Conservation (phyloP, 1,140 invertebrate species). For the Eufriesea mexicana region DNA sequence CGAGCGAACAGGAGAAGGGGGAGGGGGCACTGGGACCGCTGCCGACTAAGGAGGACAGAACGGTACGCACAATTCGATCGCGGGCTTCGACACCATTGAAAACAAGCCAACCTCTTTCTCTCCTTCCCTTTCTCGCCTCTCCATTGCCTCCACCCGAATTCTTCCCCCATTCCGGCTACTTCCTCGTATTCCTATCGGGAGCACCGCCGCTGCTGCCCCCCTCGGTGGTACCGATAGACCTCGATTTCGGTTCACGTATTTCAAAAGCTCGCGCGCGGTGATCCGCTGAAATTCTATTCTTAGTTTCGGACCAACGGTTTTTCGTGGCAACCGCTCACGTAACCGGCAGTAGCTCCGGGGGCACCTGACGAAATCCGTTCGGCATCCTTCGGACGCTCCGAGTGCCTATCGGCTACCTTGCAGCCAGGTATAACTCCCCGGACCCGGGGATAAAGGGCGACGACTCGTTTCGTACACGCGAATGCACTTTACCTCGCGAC, state of each 20-base stretch:
- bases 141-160: constrained; percentile 55
- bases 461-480: background rate
- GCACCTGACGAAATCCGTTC: constrained; percentile 30
- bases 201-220: background rate
- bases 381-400: too few species aligned
- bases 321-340: constrained; percentile 9
- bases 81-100: constrained; percentile 81
- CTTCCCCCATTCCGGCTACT: constrained; percentile 28
- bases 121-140: constrained; percentile 1
- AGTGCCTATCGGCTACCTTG: too few species aligned
- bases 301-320: constrained; percentile 33
- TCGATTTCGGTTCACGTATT: constrained; percentile 47
- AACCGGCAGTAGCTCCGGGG: background rate
- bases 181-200: constrained; percentile 31
- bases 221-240: constrained; percentile 27
- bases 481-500: background rate
- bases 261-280: background rate
- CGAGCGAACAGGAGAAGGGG: constrained; percentile 77
- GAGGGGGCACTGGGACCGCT: constrained; percentile 64
- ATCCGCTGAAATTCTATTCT: constrained; percentile 44
- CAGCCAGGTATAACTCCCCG: too few species aligned
- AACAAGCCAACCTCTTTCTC: constrained; percentile 71
- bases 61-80: constrained; percentile 82
- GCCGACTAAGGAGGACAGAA: constrained; percentile 81
- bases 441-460: too few species aligned